Conservation (phyloP, 2,113 vertebrate species). For the Odontophorus gujanensis region DNA sequence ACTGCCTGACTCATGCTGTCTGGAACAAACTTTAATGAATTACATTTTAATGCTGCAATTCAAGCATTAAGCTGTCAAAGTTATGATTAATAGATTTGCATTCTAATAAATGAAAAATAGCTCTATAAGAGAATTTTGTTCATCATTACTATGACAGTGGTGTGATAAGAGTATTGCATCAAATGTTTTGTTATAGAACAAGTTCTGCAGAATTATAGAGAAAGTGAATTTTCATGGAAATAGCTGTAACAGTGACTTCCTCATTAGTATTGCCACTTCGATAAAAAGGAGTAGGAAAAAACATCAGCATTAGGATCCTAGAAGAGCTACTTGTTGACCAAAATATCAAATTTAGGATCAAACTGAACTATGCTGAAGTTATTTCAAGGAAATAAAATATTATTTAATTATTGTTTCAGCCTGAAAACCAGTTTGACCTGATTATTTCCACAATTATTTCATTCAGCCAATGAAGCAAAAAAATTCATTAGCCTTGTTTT, state of each 20-base stretch:
- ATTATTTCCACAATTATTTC: background rate
- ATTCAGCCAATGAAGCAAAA: background rate
- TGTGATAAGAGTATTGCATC: background rate
- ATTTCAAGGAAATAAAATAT: background rate
- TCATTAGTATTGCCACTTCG: background rate
- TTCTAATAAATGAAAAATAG: conserved; percentile 45
- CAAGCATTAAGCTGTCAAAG: conserved; percentile 65
- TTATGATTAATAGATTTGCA: conserved; percentile 67
- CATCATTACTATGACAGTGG: background rate
- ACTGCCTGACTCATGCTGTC: conserved; percentile 49
- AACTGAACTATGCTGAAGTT: background rate
- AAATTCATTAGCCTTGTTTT: conserved; percentile 7
- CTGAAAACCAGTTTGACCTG: background rate
- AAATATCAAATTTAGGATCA: background rate
- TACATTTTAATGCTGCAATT: conserved; percentile 64
- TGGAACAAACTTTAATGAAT: conserved; percentile 74
- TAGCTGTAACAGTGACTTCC: background rate
- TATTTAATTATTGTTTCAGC: background rate
- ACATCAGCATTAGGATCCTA: background rate
- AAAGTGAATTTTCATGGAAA: conserved; percentile 15
- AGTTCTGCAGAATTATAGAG: background rate
- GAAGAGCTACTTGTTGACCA: background rate
- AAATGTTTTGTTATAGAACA: conserved; percentile 10
- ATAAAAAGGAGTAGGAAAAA: background rate
- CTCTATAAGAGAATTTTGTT: conserved; percentile 13